A percentile compares a stretch with the other conserved stretches of the same genome.
Evolutionary conservation across 2,888 invertebrate species (phyloP).

Genomic region (Ennomos fuscantarius): DNA sequence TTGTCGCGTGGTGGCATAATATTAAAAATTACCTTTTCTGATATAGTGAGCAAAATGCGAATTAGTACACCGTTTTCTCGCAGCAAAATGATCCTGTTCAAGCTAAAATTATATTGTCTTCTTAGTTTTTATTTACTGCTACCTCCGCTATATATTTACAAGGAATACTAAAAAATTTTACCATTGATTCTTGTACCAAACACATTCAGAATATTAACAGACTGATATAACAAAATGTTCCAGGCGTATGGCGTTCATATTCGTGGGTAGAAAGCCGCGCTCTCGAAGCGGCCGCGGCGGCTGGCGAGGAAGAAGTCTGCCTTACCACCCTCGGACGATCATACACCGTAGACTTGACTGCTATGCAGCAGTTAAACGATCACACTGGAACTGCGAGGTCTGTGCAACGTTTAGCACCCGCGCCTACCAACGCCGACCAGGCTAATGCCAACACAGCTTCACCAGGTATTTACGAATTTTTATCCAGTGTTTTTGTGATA

Average conservation of each 20-base stretch:
- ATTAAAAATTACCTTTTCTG: too few relatives aligned
- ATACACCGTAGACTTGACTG: constrained; percentile 97
- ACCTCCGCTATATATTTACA: too few relatives aligned
- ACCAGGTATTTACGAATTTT: constrained; percentile 40
- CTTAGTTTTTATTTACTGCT: too few relatives aligned
- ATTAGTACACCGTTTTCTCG: too few relatives aligned
- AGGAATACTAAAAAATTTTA: too few relatives aligned
- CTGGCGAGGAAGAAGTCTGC: constrained; percentile 97
- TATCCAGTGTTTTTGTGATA: too few relatives aligned
- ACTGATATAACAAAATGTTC: constrained; percentile 4
- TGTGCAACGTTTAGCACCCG: constrained; percentile 92
- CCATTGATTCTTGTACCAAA: too few relatives aligned
- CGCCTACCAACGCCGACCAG: constrained; percentile 49
- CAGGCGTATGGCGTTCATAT: constrained; percentile 95
- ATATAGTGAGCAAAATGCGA: too few relatives aligned
- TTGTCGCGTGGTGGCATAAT: too few relatives aligned
- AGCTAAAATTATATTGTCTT: too few relatives aligned
- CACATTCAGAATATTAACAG: too few relatives aligned
- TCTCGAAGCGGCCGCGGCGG: constrained; percentile 97
- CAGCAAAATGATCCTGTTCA: too few relatives aligned
- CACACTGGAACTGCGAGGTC: constrained; percentile 97
- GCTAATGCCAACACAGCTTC: constrained; percentile 45
- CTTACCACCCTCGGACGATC: constrained; percentile 96
- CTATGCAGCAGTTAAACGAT: constrained; percentile 99
- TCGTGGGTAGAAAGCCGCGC: constrained; percentile 96